Conservation (phyloP, 2,888 invertebrate genomes). For the Caenorhabditis doughertyi region DNA sequence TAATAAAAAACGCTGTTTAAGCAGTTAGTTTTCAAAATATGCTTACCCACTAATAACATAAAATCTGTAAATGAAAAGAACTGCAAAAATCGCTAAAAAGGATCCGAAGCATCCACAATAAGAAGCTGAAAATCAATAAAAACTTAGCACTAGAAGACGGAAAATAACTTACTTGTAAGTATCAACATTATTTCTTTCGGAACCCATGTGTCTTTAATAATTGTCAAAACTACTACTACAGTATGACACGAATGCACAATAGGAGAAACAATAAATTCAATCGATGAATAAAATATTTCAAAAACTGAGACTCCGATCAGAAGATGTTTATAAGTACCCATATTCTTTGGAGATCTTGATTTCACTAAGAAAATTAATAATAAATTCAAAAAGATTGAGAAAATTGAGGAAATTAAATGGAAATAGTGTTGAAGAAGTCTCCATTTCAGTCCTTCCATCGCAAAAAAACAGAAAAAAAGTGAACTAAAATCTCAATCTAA, state of each 20-base stretch:
- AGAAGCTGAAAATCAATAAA: conserved; percentile 14
- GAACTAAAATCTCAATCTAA: neutral
- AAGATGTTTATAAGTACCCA: conserved; percentile 24
- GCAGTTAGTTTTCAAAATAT: neutral
- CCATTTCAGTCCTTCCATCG: conserved; percentile 14
- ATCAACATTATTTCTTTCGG: neutral
- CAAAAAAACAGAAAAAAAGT: neutral
- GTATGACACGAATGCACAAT: conserved; percentile 35
- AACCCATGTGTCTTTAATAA: neutral
- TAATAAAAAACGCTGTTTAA: neutral
- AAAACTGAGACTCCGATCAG: conserved; percentile 20
- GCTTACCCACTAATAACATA: conserved; percentile 25
- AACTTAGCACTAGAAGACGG: neutral
- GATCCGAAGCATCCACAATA: conserved; percentile 39
- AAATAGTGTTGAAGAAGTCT: neutral
- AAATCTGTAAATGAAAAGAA: conserved; percentile 42
- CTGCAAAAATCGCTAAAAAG: conserved; percentile 27
- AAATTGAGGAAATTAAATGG: neutral
- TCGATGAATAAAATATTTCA: conserved; percentile 21
- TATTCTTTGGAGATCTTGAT: conserved; percentile 4
- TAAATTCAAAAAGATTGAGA: neutral
- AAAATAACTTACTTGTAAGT: neutral
- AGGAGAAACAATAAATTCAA: conserved; percentile 17
- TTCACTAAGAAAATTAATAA: neutral
- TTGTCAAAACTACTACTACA: conserved; percentile 11